Evolutionary conservation across 2,888 invertebrate species (phyloP).

Genomic region (Monoplex corrugatus): DNA sequence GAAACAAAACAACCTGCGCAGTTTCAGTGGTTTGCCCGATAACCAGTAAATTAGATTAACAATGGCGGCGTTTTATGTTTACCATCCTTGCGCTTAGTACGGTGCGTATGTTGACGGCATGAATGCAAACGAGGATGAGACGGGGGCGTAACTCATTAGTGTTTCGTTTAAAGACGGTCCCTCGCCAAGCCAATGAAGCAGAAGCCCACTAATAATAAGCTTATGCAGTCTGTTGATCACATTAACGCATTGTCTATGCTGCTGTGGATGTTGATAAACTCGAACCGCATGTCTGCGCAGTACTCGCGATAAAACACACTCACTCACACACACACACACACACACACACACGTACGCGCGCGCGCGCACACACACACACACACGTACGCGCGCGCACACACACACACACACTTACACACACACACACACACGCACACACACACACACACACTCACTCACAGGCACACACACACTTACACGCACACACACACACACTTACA

Average conservation of each 20-base stretch:
- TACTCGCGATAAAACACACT: neutral
- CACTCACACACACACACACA: neutral
- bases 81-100: too few species aligned
- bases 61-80: too few species aligned
- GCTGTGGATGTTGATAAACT: neutral
- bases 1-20: too few species aligned
- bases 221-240: neutral
- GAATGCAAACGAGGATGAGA: too few species aligned
- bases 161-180: too few species aligned
- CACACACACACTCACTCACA: slow-evolving; percentile 26
- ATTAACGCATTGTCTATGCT: neutral
- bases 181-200: too few species aligned
- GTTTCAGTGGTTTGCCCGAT: too few species aligned
- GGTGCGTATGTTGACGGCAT: too few species aligned
- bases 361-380: slow-evolving; percentile 17
- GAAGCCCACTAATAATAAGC: too few species aligned
- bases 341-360: slow-evolving; percentile 7
- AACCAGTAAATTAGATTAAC: too few species aligned
- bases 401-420: slow-evolving; percentile 3
- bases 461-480: neutral
- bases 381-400: slow-evolving; percentile 7
- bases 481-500: neutral
- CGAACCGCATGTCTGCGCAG: too few species aligned
- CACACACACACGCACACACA: neutral
- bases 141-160: too few species aligned